Conservation (phyloP, 2,888 invertebrate species). For the Brachypalpus laphriformis region DNA sequence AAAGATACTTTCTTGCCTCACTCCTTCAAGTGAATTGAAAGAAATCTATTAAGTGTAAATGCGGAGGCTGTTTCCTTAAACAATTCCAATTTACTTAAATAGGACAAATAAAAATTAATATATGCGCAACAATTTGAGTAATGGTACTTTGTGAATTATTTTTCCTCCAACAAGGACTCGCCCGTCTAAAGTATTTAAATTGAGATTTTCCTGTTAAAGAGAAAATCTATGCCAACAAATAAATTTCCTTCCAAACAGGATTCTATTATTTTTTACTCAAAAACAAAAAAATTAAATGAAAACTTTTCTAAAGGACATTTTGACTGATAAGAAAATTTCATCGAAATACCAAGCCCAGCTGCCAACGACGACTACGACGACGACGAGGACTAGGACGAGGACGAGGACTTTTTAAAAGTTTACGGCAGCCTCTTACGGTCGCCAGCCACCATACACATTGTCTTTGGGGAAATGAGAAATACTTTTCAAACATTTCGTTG, state of each 20-base stretch:
- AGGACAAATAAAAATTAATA: background rate
- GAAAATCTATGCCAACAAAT: background rate
- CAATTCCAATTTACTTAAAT: background rate
- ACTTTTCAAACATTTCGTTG: background rate
- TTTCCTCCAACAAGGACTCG: background rate
- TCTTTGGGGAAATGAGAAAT: slow-evolving; percentile 7
- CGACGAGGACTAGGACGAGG: background rate
- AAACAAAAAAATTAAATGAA: background rate
- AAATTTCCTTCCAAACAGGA: background rate
- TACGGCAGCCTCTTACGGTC: background rate
- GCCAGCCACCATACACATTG: background rate
- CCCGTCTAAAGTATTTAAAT: background rate
- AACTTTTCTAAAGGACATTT: slow-evolving; percentile 9
- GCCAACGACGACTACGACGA: background rate
- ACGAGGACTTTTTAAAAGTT: background rate
- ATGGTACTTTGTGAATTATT: slow-evolving; percentile 1
- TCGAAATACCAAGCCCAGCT: background rate
- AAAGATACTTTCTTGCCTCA: background rate
- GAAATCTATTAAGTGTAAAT: background rate
- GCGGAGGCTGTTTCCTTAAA: background rate
- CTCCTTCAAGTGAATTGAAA: background rate
- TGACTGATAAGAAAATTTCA: no score
- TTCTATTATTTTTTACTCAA: background rate
- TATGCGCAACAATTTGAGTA: background rate
- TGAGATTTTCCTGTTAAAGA: background rate